Percentiles rank a stretch among this genome's conserved stretches.
These are phyloP conservation scores for Nesidiocoris tenuis DNA, from an alignment of 2,888 invertebrate genomes.

Conservation along the genomic window DNA sequence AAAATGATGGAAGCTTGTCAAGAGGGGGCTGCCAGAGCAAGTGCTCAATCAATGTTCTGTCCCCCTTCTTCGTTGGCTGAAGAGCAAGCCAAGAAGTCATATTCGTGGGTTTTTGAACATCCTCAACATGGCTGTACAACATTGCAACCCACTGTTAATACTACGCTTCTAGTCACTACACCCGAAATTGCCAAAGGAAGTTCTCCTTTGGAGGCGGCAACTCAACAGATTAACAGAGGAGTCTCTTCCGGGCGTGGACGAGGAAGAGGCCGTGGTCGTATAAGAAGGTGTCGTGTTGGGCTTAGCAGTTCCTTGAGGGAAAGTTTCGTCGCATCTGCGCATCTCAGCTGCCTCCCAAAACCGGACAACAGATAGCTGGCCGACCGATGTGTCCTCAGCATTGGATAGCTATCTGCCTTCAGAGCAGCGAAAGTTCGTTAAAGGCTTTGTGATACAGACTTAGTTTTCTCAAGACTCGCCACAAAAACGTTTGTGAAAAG, in stretches of 20 bases:
- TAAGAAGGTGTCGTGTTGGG: background rate
- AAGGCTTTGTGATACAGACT: too few relatives aligned
- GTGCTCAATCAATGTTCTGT: background rate
- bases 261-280: background rate
- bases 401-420: too few relatives aligned
- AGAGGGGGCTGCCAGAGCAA: conserved; percentile 20
- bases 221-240: background rate
- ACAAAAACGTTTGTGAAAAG: too few relatives aligned
- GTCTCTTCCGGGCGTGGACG: background rate
- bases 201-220: background rate
- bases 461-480: too few relatives aligned
- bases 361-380: background rate
- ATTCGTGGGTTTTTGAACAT: conserved; percentile 26
- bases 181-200: background rate
- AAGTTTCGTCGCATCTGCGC: background rate
- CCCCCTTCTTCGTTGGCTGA: background rate
- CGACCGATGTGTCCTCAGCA: too few relatives aligned
- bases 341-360: background rate
- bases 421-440: too few relatives aligned
- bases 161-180: background rate
- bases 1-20: conserved; percentile 34
- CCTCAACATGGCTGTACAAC: background rate
- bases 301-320: background rate
- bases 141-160: background rate
- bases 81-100: background rate